Percentiles rank a stretch among this genome's conserved stretches.
These are phyloP conservation scores for Passerina amoena DNA, from an alignment of 2,113 vertebrate genomes.

Conservation along the genomic window DNA sequence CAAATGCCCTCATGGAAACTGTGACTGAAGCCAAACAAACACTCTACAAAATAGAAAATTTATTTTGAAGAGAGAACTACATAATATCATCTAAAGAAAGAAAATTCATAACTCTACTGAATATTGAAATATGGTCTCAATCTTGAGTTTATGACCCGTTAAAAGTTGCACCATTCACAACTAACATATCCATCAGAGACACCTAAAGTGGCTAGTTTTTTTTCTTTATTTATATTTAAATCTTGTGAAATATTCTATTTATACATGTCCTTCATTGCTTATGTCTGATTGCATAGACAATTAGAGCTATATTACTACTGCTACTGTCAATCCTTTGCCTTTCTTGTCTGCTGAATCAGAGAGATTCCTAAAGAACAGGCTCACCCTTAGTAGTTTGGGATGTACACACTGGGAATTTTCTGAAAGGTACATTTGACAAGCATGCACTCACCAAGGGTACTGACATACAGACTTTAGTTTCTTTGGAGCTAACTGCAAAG, in stretches of 20 bases:
- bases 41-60: background rate
- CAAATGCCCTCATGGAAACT: background rate
- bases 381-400: background rate
- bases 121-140: background rate
- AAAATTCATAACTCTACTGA: background rate
- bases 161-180: background rate
- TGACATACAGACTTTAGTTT: background rate
- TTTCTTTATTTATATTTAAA: background rate
- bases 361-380: background rate
- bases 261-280: background rate
- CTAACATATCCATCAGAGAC: background rate
- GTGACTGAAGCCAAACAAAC: background rate
- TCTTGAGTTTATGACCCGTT: background rate
- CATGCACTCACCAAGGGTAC: background rate
- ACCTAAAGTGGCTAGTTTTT: background rate
- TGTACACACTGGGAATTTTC: background rate
- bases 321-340: background rate
- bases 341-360: background rate
- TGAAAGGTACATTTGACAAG: background rate
- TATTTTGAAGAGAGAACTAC: background rate
- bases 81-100: background rate
- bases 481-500: background rate
- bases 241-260: background rate
- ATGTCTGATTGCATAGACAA: background rate
- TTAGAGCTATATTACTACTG: background rate